Base-by-base conservation (phyloP, 2,888 invertebrate species). In the Melinaea menophilus region DNA sequence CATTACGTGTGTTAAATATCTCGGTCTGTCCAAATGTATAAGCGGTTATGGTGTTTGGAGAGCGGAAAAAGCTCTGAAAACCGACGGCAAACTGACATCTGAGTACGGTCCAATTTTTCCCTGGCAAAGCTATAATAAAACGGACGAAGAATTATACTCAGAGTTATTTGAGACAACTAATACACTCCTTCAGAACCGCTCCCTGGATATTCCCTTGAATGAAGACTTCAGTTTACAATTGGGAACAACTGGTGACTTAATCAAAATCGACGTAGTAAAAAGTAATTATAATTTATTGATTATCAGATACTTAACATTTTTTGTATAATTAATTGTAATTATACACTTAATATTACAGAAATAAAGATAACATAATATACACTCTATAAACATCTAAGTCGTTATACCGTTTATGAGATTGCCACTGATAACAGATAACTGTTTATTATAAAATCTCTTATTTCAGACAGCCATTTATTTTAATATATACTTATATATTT, bases 11-110 rank as follows among this genome's bases (percentile, higher is more conserved):
- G 71, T 79, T 9, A 73, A 74, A 64, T 70, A 75, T n/a, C 76
- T 90, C 59, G 92, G 91, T 56, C 79, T 91, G 5, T 66, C 89
- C 63, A 91, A 92, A 79, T 93, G 93, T 77, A 76, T 93, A 58
- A 91, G 91, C 75, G 85, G 92, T n/a, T 89, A 92, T 62, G 85
- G 92, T 56, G 78, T 90, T 31, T 92, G 92, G 84, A 90, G 92
- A 55, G 88, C 93, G 37, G 79, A 85, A 72, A 79, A 79, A 34
- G 86, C 87, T 72, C 77, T 59, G 61, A 65, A 56, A 71, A 70
- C 61, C 64, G 75, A 60, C 67, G 73, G 35, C 59, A 64, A 48
- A 65, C 56, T 34, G 66, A 67, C 85, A 56, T 74, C 75, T n/a
- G 75, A 77, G 37, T 82, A 86, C 67, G 72, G 85, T 56, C 75